Evolutionary conservation across 2,797 vertebrate genomes (phyloP).

Genomic region (Scolopax rusticola): DNA sequence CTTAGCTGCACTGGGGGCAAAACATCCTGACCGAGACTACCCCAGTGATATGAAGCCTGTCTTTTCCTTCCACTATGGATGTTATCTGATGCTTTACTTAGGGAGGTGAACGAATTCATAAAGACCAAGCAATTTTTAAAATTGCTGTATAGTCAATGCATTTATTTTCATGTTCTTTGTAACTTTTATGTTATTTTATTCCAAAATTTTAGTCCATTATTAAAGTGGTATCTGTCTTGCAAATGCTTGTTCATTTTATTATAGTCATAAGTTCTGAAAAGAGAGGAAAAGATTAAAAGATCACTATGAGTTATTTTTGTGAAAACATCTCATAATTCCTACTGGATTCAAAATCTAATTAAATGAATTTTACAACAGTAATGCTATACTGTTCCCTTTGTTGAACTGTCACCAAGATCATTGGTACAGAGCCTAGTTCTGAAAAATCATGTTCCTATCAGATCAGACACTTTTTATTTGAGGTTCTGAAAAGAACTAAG

Average conservation of each 20-base stretch:
- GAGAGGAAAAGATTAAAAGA: background rate
- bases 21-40: background rate
- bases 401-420: background rate
- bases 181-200: background rate
- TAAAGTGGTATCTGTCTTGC: background rate
- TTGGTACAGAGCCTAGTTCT: background rate
- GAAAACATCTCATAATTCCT: conserved; percentile 1
- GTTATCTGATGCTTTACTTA: background rate
- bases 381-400: background rate
- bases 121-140: background rate
- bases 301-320: background rate
- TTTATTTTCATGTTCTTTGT: background rate
- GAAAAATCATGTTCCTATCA: background rate
- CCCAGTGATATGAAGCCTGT: background rate
- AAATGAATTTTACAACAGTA: background rate
- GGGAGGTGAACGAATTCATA: background rate
- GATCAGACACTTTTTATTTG: background rate
- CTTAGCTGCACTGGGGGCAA: background rate
- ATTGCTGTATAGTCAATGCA: background rate
- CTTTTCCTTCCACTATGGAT: background rate
- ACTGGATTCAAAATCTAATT: background rate
- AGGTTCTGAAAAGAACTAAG: background rate
- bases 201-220: background rate
- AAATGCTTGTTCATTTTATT: background rate
- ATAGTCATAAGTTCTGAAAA: background rate